Evolutionary conservation across 2,113 vertebrate species (phyloP).

Genomic region (Martes martes): DNA sequence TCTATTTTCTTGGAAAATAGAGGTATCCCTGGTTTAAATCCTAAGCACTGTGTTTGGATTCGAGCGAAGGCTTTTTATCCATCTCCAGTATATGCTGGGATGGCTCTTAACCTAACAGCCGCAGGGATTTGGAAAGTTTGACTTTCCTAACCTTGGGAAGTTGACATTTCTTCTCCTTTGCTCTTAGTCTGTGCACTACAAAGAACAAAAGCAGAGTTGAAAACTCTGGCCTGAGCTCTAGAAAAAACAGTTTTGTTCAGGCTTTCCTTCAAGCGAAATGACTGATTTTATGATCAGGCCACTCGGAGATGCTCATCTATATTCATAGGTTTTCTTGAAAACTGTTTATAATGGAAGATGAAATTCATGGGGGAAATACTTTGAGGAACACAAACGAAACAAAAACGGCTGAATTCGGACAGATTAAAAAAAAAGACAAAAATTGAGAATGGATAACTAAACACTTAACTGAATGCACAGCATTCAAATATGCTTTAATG

Average conservation of each 20-base stretch:
- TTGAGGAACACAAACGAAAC: neutral
- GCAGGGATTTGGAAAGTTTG: neutral
- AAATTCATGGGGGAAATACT: neutral
- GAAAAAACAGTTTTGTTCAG: neutral
- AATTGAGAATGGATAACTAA: neutral
- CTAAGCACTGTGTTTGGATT: neutral
- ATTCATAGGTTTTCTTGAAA: neutral
- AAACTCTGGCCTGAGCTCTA: neutral
- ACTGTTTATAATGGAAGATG: neutral
- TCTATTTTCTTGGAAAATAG: conserved; percentile 8
- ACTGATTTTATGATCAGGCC: neutral
- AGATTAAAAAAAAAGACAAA: neutral
- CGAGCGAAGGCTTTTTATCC: neutral
- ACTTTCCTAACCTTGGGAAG: neutral
- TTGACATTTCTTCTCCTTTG: neutral
- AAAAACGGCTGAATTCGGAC: neutral
- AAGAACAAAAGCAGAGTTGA: neutral
- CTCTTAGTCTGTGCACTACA: neutral
- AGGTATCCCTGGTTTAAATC: conserved; percentile 40
- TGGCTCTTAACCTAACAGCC: neutral
- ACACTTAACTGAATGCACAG: neutral
- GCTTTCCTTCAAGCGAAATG: neutral
- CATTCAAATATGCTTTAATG: neutral
- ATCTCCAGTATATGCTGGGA: neutral
- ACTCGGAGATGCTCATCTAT: neutral